These are phyloP conservation scores for Polyodon spathula DNA, from an alignment of 2,113 vertebrate species.

Conservation along the genomic window DNA sequence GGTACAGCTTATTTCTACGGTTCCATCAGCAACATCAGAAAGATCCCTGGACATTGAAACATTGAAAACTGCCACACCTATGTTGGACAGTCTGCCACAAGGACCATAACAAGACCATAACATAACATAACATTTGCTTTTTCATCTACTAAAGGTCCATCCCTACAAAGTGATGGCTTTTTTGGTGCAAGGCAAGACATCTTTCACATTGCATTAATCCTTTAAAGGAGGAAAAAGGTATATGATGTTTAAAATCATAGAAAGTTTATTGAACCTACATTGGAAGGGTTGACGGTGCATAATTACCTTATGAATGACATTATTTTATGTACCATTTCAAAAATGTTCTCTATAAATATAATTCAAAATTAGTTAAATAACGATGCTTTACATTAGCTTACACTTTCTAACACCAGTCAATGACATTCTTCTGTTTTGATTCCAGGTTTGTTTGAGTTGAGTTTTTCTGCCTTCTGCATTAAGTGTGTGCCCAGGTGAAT, in stretches of 20 bases:
- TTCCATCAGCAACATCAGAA: constrained; percentile 56
- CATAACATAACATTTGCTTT: constrained; percentile 42
- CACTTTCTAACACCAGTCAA: too few species aligned
- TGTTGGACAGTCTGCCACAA: constrained; percentile 65
- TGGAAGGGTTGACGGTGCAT: too few species aligned
- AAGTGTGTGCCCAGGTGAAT: constrained; percentile 70
- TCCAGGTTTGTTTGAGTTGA: constrained; percentile 42
- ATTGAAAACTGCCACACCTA: constrained; percentile 64
- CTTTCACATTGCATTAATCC: not conserved
- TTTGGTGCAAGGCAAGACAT: constrained; percentile 77
- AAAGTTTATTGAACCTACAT: not conserved
- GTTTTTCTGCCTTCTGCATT: constrained; percentile 65
- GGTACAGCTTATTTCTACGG: constrained; percentile 38
- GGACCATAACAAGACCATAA: constrained; percentile 78
- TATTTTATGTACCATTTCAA: too few species aligned
- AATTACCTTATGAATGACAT: too few species aligned
- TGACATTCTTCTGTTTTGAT: constrained; percentile 25
- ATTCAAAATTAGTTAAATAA: too few species aligned
- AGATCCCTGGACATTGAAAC: constrained; percentile 77
- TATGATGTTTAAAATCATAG: not conserved
- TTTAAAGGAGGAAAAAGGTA: not conserved
- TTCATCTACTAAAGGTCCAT: constrained; percentile 49
- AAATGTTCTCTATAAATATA: too few species aligned
- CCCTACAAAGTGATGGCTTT: constrained; percentile 56
- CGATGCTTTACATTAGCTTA: too few species aligned